A percentile compares a stretch with the other conserved stretches of the same genome.
These are phyloP conservation scores for Neotoxoptera formosana DNA, from an alignment of 1,140 invertebrate genomes.

Conservation along the genomic window DNA sequence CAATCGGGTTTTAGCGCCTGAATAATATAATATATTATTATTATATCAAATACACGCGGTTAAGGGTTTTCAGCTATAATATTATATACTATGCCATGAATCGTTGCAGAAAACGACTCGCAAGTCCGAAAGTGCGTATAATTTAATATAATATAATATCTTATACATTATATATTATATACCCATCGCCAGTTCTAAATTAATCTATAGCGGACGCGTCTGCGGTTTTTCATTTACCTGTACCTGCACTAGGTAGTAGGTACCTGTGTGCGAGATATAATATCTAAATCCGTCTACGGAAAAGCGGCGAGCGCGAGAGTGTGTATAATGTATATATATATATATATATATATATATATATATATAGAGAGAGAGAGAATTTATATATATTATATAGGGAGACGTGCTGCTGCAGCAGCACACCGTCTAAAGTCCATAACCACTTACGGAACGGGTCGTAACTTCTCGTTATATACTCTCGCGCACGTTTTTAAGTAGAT, in stretches of 20 bases:
- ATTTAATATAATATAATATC: too few species aligned
- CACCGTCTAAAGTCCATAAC: conserved; percentile 39
- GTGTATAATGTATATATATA: background rate
- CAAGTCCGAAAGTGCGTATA: background rate
- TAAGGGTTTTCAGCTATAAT: background rate
- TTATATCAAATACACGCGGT: background rate
- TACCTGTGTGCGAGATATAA: background rate
- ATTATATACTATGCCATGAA: background rate
- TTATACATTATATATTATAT: background rate
- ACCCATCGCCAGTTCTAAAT: background rate
- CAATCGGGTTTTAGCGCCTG: background rate
- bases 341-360: background rate
- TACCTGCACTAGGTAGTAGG: too few species aligned
- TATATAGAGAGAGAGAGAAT: background rate
- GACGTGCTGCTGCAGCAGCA: conserved; percentile 3
- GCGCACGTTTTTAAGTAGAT: conserved; percentile 36
- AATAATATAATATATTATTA: background rate
- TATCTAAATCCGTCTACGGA: background rate
- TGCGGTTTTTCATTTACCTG: background rate
- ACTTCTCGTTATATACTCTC: conserved; percentile 32
- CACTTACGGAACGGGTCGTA: conserved; percentile 32
- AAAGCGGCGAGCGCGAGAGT: background rate
- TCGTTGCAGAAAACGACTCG: background rate
- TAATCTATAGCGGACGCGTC: background rate
- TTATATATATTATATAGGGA: background rate